Base-by-base conservation (phyloP, 2,797 vertebrate genomes). In the Emydoidea blandingii region DNA sequence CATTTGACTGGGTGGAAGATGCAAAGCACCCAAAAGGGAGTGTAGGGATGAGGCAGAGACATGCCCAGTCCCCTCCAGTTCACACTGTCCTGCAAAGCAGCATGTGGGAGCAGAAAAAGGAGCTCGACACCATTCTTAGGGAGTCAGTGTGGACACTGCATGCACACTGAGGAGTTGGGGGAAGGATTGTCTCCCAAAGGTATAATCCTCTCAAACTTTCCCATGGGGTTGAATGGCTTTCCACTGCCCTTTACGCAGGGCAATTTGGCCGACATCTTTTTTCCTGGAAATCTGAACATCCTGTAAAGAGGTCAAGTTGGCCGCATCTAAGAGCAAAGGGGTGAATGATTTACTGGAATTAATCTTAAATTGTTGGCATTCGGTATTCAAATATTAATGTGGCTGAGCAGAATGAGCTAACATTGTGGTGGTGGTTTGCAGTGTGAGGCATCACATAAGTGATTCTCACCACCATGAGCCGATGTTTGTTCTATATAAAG, bases 261-360 rank as follows among this genome's bases (percentile, higher is more conserved):
- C 87, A 85, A 49, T 50, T 34, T 90, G 68, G 59, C 74, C 79
- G 76, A 88, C 86, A 82, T 88, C 34, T 8, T 92, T 96, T 88
- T 95, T 25, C 90, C 90, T 96, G 90, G 81, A 88, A 94, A 91
- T 88, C 23, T 83, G 85, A 96, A 87, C 90, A 89, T 94, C 47
- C 59, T n/a, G 16, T n/a, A 65, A 65, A 65, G 62, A n/a, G 31
- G 16, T 65, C 16, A 65, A 16, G 34, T 65, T 65, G 16, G 16
- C 34, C 2, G 4, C 34, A 65, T 65, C 34, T n/a, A 12, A 57
- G 56, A 57, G 56, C 11, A 5, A 57, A 78, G 94, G 88, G 52
- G 0, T 65, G 90, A 92, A 89, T 92, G 95, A 95, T 91, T 97
- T 92, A 56, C 79, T 81, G 90, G 87, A 96, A 95, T 94, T 96